phyloP scores from a whole-genome alignment of 2,797 vertebrate genomes.

The Psittacula derbiana region DNA sequence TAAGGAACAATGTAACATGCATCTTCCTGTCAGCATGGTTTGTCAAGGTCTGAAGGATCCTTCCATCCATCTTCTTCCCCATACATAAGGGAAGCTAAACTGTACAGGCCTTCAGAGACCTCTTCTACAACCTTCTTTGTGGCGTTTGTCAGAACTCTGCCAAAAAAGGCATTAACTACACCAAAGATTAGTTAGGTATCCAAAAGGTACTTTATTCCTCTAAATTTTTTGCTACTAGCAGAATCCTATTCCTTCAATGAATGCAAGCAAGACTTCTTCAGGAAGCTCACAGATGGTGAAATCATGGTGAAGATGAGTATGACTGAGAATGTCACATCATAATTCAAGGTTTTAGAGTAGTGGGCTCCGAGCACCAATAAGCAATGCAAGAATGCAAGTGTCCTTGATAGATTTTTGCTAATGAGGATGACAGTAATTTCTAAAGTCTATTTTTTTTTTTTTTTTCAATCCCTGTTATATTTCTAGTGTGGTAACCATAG shows the following conservation, averaged over 20 bases:
- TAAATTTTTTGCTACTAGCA: not conserved
- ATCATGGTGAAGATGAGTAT: not conserved
- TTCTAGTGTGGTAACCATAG: not conserved
- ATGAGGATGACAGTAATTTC: not conserved
- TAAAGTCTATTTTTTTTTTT: not conserved
- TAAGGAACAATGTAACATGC: not conserved
- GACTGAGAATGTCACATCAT: not conserved
- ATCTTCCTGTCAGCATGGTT: not conserved
- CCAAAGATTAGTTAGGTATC: not conserved
- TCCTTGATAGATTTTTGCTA: not conserved
- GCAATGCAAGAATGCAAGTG: not conserved
- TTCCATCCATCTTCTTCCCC: not conserved
- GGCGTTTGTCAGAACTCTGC: not conserved
- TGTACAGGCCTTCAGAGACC: not conserved
- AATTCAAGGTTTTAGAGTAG: not conserved
- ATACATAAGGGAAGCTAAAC: not conserved
- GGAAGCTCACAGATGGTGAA: not conserved
- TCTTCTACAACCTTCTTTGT: not conserved
- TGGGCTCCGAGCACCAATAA: not conserved
- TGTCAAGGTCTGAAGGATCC: rapidly evolving
- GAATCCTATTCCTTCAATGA: not conserved
- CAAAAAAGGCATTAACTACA: not conserved
- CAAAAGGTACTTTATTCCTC: not conserved
- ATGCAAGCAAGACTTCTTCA: not conserved
- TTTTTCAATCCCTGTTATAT: not conserved